A percentile compares a stretch with the other conserved stretches of the same genome.
Evolutionary conservation across 2,888 invertebrate genomes (phyloP).

Genomic region (Thera obeliscata): DNA sequence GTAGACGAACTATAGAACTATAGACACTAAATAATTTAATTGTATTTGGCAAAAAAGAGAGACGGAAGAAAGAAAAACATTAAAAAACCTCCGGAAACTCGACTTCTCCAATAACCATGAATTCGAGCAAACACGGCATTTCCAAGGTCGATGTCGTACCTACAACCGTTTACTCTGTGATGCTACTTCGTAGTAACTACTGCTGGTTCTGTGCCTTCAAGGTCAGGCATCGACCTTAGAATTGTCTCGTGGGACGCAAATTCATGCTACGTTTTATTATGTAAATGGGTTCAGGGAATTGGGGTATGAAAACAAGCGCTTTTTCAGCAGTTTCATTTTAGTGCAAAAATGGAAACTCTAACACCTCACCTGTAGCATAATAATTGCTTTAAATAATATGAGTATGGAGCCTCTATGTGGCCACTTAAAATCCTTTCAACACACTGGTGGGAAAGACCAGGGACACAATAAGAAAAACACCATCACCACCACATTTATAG

Average conservation of each 20-base stretch:
- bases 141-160: conserved; percentile 30
- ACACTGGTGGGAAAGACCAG: no score
- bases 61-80: background rate
- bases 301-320: conserved; percentile 10
- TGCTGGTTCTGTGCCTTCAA: conserved; percentile 25
- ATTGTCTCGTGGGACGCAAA: conserved; percentile 29
- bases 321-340: background rate
- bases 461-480: no score
- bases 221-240: conserved; percentile 39
- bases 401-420: no score
- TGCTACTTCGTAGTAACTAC: conserved; percentile 1
- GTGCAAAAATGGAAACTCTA: background rate
- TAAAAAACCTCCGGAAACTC: conserved; percentile 8
- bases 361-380: no score
- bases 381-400: no score
- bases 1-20: no score
- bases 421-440: no score
- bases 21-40: no score
- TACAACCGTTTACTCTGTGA: conserved; percentile 12
- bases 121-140: conserved; percentile 15
- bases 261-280: conserved; percentile 26
- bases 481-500: no score
- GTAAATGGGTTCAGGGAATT: conserved; percentile 19
- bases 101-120: conserved; percentile 11
- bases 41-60: no score